Conservation (phyloP, 2,113 vertebrate species). For the Anarrhichthys ocellatus region DNA sequence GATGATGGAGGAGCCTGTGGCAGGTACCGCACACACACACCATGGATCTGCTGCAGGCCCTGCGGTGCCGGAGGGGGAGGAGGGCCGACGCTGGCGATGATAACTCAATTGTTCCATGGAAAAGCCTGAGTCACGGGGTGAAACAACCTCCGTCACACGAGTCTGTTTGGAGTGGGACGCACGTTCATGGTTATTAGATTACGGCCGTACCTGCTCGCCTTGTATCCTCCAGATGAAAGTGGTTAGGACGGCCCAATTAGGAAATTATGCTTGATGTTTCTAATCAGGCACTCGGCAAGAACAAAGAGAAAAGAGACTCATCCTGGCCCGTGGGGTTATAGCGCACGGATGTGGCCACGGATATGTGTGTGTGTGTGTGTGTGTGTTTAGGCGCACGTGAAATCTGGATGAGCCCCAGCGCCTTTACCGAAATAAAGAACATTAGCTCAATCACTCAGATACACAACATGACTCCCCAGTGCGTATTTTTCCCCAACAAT, state of each 20-base stretch:
- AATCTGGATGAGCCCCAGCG: constrained; percentile 55
- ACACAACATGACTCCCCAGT: constrained; percentile 34
- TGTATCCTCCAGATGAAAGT: constrained; percentile 80
- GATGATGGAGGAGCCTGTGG: constrained; percentile 22
- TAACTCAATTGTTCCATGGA: constrained; percentile 64
- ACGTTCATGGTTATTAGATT: constrained; percentile 74
- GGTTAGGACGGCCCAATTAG: constrained; percentile 78
- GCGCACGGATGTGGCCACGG: constrained; percentile 34
- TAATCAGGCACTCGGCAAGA: constrained; percentile 78
- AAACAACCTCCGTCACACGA: constrained; percentile 67
- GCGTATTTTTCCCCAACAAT: constrained; percentile 34
- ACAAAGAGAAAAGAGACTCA: constrained; percentile 74
- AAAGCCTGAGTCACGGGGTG: constrained; percentile 59
- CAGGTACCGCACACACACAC: constrained; percentile 7
- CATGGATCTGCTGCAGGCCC: constrained; percentile 22
- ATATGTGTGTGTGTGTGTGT: constrained; percentile 38
- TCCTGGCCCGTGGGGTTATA: constrained; percentile 49
- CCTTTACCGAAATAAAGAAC: constrained; percentile 51
- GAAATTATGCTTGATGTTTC: constrained; percentile 79
- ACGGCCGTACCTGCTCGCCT: constrained; percentile 78
- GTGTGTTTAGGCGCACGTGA: constrained; percentile 20
- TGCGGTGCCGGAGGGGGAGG: background rate
- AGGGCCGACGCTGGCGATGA: constrained; percentile 28
- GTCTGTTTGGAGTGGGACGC: constrained; percentile 37
- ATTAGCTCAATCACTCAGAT: constrained; percentile 60